Percentiles rank a stretch among this genome's conserved stretches.
These are phyloP conservation scores for Bos indicus DNA, from an alignment of 2,113 vertebrate genomes.

Conservation along the genomic window DNA sequence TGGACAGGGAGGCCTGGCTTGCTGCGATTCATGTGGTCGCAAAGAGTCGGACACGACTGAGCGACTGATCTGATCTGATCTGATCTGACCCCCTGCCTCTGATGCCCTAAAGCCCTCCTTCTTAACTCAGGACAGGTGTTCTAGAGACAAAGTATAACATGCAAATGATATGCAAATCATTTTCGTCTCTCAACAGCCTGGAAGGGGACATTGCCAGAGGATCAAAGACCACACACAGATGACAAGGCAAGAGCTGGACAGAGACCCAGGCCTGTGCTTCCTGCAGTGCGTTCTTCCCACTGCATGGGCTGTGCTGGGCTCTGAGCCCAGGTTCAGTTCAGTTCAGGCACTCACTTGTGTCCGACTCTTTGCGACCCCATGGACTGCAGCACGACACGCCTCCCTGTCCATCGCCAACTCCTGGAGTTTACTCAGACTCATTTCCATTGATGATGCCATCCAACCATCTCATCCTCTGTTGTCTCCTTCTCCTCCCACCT, in stretches of 20 bases:
- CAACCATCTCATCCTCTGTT: neutral
- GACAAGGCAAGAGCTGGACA: rapidly evolving
- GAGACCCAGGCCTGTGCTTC: neutral
- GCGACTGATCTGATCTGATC: too few species aligned
- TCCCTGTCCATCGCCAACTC: neutral
- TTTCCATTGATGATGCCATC: neutral
- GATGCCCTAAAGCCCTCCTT: neutral
- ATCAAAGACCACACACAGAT: neutral
- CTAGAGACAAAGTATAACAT: neutral
- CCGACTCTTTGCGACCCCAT: neutral
- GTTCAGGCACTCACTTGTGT: neutral
- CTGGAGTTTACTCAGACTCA: neutral
- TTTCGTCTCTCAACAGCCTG: neutral
- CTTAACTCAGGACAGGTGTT: neutral
- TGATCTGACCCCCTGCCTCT: neutral
- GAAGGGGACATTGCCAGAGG: neutral
- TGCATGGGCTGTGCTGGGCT: neutral
- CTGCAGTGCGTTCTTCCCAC: rapidly evolving
- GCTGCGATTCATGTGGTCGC: too few species aligned
- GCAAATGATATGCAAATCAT: neutral
- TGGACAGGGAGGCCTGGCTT: too few species aligned
- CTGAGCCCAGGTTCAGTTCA: neutral
- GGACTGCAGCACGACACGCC: rapidly evolving
- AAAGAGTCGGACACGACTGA: too few species aligned
- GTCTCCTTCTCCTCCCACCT: neutral